Evolutionary conservation across 2,888 invertebrate genomes (phyloP).

Genomic region (Lepidocyrtinus sp.): DNA sequence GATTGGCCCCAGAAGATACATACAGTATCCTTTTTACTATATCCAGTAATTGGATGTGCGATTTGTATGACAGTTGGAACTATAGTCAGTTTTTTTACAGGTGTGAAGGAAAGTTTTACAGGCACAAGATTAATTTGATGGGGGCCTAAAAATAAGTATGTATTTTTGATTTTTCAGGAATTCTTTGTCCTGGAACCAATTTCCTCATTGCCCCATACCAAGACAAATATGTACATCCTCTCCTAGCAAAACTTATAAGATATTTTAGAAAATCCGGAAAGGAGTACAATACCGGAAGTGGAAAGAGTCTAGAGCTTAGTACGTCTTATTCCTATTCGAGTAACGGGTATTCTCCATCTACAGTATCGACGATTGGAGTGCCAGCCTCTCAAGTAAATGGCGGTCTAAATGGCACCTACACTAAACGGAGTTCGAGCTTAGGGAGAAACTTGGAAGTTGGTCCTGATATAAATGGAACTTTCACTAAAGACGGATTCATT

Average conservation of each 20-base stretch:
- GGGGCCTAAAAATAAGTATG: no score
- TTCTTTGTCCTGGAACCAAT: conserved; percentile 23
- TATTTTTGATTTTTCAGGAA: conserved; percentile 19
- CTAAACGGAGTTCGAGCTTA: conserved; percentile 34
- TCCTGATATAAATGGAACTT: conserved; percentile 15
- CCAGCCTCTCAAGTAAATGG: neutral
- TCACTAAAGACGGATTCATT: conserved; percentile 13
- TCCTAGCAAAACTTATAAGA: conserved; percentile 55
- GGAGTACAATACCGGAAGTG: conserved; percentile 20
- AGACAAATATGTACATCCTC: conserved; percentile 67
- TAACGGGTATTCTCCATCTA: conserved; percentile 39
- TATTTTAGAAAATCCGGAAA: conserved; percentile 33
- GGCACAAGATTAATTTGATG: no score
- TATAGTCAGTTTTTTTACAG: conserved; percentile 59
- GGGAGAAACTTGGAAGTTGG: conserved; percentile 23
- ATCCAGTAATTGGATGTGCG: conserved; percentile 61
- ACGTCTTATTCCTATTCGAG: conserved; percentile 45
- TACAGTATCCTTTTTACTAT: conserved; percentile 61
- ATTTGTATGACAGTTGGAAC: conserved; percentile 54
- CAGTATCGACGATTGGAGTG: no score
- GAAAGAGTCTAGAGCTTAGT: conserved; percentile 46
- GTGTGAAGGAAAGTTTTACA: conserved; percentile 25
- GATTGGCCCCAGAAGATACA: conserved; percentile 61
- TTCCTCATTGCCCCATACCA: conserved; percentile 61
- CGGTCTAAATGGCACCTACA: conserved; percentile 35